phyloP scores from a whole-genome alignment of 2,888 invertebrate species.

The Teleiodes luculella region DNA sequence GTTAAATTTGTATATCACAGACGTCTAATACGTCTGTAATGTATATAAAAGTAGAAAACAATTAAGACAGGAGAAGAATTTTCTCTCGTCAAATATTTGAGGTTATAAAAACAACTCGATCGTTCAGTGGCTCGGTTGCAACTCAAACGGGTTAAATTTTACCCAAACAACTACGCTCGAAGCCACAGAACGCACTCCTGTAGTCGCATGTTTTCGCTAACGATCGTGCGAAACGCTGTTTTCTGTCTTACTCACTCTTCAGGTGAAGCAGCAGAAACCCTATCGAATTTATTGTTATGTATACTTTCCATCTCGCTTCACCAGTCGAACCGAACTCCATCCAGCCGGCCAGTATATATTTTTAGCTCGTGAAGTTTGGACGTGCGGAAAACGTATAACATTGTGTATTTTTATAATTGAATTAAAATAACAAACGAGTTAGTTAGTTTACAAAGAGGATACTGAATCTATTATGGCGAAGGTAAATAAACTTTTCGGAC shows the following conservation, averaged over 20 bases:
- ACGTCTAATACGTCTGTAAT: too few species aligned
- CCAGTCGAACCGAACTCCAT: constrained; percentile 27
- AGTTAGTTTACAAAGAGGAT: constrained; percentile 29
- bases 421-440: constrained; percentile 41
- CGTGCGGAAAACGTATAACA: constrained; percentile 37
- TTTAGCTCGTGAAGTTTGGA: constrained; percentile 50
- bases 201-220: constrained; percentile 36
- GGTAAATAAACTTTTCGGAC: constrained; percentile 45
- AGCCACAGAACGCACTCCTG: too few species aligned
- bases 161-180: too few species aligned
- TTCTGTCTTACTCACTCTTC: constrained; percentile 40
- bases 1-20: too few species aligned
- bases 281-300: constrained; percentile 62
- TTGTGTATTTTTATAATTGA: constrained; percentile 54
- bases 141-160: too few species aligned
- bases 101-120: too few species aligned
- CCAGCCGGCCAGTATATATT: constrained; percentile 58
- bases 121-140: too few species aligned
- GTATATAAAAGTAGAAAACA: too few species aligned
- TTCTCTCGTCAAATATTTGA: too few species aligned
- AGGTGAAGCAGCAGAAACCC: constrained; percentile 34
- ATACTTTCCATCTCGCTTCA: constrained; percentile 30
- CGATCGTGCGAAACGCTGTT: constrained; percentile 31
- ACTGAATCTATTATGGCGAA: constrained; percentile 56
- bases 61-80: too few species aligned